Percentiles rank a stretch among this genome's conserved stretches.
These are phyloP conservation scores for Pantherophis guttatus DNA, from an alignment of 2,113 vertebrate genomes.

Conservation along the genomic window DNA sequence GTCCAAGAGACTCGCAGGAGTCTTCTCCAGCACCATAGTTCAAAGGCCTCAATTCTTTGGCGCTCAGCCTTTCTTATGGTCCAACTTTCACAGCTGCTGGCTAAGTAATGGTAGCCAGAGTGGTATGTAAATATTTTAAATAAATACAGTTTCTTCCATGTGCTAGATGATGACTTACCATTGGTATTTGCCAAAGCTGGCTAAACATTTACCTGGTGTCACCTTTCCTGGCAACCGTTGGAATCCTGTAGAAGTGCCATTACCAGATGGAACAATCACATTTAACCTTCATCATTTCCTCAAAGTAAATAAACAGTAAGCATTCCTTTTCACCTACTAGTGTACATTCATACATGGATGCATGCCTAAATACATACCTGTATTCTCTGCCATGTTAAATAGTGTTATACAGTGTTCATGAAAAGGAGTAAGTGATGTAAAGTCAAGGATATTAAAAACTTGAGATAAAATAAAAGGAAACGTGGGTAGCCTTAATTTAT, in stretches of 20 bases:
- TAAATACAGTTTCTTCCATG: slow-evolving; percentile 1
- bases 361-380: slow-evolving; percentile 48
- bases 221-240: slow-evolving; percentile 85
- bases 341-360: slow-evolving; percentile 26
- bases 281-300: slow-evolving; percentile 93
- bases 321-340: slow-evolving; percentile 64
- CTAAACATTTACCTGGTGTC: slow-evolving; percentile 81
- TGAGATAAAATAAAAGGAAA: background rate
- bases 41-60: no score
- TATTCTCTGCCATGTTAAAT: slow-evolving; percentile 40
- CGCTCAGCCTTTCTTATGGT: no score
- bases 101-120: background rate
- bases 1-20: no score
- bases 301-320: slow-evolving; percentile 89
- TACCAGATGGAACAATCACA: slow-evolving; percentile 72
- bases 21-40: no score
- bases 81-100: background rate
- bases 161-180: slow-evolving; percentile 94
- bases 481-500: background rate
- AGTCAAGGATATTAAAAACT: background rate
- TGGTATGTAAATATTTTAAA: background rate
- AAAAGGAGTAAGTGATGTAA: background rate
- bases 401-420: background rate
- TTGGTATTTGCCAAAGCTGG: slow-evolving; percentile 92
- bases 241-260: slow-evolving; percentile 77